Evolutionary conservation across 2,888 invertebrate genomes (phyloP).

Genomic region (Drosophila fulvimacula): DNA sequence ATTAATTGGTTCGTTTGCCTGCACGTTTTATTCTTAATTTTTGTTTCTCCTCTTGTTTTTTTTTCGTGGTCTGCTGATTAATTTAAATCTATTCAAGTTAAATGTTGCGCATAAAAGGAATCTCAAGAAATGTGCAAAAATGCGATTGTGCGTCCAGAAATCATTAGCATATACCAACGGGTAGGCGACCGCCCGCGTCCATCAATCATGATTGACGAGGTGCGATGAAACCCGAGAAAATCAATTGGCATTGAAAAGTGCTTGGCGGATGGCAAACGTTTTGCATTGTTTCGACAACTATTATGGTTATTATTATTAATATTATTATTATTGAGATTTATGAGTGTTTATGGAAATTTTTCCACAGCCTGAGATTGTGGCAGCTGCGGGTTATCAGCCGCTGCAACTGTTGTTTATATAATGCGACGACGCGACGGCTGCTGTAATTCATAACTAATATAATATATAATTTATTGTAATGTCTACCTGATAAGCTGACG

Average conservation of each 20-base stretch:
- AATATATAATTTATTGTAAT: slow-evolving; percentile 45
- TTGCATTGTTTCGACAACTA: slow-evolving; percentile 21
- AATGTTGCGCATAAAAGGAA: slow-evolving; percentile 21
- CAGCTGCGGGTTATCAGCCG: slow-evolving; percentile 67
- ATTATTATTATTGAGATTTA: slow-evolving; percentile 37
- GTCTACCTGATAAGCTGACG: slow-evolving; percentile 61
- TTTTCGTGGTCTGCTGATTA: slow-evolving; percentile 28
- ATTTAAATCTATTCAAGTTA: slow-evolving; percentile 50
- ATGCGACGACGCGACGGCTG: slow-evolving; percentile 34
- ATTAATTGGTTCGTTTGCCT: slow-evolving; percentile 45
- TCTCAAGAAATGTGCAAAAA: slow-evolving; percentile 16
- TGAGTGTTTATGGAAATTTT: slow-evolving; percentile 50
- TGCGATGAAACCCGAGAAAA: slow-evolving; percentile 29
- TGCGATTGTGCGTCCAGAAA: slow-evolving; percentile 10
- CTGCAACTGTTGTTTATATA: slow-evolving; percentile 24
- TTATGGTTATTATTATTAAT: slow-evolving; percentile 1
- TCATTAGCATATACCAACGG: slow-evolving; percentile 23
- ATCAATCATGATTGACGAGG: slow-evolving; percentile 57
- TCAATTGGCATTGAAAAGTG: slow-evolving; percentile 46
- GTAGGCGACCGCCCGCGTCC: slow-evolving; percentile 16
- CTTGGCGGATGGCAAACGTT: slow-evolving; percentile 28
- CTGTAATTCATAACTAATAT: slow-evolving; percentile 35
- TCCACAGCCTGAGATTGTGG: slow-evolving; percentile 38
- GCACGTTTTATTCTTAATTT: slow-evolving; percentile 12
- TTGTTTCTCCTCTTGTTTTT: not conserved